Evolutionary conservation across 2,888 invertebrate species (phyloP), one percentile per base, ranked within the genome.

Genomic region (Microdon myrmicae): DNA sequence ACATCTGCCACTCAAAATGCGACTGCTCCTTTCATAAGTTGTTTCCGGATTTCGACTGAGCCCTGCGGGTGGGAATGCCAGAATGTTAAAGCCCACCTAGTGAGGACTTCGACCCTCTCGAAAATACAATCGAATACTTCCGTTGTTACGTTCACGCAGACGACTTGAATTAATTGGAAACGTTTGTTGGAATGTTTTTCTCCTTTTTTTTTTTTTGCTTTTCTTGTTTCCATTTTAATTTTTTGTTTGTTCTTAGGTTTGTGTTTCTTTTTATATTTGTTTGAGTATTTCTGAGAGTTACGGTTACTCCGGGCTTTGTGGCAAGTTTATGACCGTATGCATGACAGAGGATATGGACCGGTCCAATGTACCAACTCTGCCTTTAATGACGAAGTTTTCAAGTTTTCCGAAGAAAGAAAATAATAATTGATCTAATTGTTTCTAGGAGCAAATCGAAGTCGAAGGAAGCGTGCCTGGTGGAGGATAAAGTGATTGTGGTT

Each of bases 391-490:
- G 35, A 64, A 64, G 49, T 58, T 64, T 58, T 49, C 5, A 19
- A 44, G 28, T 48, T 26, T 8, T 10, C 28, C 38, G 10, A 38
- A 37, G n/a, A 29, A 37, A 17, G 19, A 41, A 45, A 51, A 32
- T 28, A 56, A 58, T 64, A 64, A 64, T 64, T 56, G 61, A 58
- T 45, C 39, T 56, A 45, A 61, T 51, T 56, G 49, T 49, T 61
- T 49, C 44, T 19, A 23, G 20, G n/a, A 61, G 49, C 31, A 38
- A 35, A 45, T 39, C 23, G n/a, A n/a, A n/a, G n/a, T 28, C 8
- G 32, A 38, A 25, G n/a, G n/a, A 29, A 47, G 14, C 14, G 16
- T 31, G 22, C 35, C 10, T 20, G 23, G 10, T 13, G 43, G 41
- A 20, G 22, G 25, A 26, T 9, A 29, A 26, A 19, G 41, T 32